Conservation (phyloP, 2,888 invertebrate genomes). For the Beris morrisii region DNA sequence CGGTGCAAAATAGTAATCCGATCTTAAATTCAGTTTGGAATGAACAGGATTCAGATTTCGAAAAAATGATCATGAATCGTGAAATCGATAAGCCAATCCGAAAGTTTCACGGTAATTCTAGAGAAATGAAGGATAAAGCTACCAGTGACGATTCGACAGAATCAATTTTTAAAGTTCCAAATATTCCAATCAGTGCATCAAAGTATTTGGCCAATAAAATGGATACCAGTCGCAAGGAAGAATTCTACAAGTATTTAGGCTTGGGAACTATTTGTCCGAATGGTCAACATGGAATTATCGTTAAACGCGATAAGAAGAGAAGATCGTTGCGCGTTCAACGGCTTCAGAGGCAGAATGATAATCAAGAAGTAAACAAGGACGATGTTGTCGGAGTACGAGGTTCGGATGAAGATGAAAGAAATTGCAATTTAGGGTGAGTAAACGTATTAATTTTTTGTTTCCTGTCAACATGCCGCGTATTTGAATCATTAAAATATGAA, state of each 20-base stretch:
- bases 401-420: neutral
- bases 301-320: neutral
- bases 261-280: constrained; percentile 45
- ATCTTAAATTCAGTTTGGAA: no score
- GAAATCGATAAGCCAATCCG: constrained; percentile 2
- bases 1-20: no score
- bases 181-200: neutral
- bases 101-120: constrained; percentile 8
- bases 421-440: neutral
- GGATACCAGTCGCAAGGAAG: constrained; percentile 47
- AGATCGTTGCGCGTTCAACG: constrained; percentile 16
- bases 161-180: constrained; percentile 28
- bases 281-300: constrained; percentile 12
- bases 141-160: neutral
- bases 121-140: constrained; percentile 9
- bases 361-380: neutral
- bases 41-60: no score
- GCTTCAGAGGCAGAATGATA: constrained; percentile 1
- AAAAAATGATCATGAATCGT: neutral
- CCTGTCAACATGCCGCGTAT: no score
- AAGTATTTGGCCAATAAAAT: constrained; percentile 14
- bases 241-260: constrained; percentile 54
- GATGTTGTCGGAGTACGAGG: neutral
- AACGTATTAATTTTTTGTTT: no score
- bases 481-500: no score